These are phyloP conservation scores for Probosciger aterrimus DNA, from an alignment of 2,113 vertebrate genomes.

Conservation along the genomic window DNA sequence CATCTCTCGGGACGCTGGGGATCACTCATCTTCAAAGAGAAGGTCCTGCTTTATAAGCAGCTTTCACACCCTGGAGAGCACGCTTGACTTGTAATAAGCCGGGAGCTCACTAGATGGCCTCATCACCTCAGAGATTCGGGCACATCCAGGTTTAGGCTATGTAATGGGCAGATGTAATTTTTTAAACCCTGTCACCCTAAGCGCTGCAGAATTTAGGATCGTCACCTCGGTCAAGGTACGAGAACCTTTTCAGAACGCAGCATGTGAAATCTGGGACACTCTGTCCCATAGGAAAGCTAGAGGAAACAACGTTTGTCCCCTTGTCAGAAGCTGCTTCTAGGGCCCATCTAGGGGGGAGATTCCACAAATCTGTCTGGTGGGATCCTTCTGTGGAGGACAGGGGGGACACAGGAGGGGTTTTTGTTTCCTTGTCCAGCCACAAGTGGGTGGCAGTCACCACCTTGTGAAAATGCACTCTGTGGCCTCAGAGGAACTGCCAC, in stretches of 20 bases:
- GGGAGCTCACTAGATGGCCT: constrained; percentile 47
- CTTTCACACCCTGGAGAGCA: neutral
- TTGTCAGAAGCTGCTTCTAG: neutral
- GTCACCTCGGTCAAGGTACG: too few relatives aligned
- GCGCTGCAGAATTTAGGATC: neutral
- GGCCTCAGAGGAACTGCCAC: neutral
- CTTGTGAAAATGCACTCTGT: neutral
- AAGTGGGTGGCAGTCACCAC: rapidly evolving
- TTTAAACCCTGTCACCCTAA: neutral
- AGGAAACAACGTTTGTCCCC: neutral
- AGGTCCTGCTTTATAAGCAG: neutral
- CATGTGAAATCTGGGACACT: rapidly evolving
- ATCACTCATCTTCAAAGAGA: rapidly evolving
- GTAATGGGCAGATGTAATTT: rapidly evolving
- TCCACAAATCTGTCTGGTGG: rapidly evolving
- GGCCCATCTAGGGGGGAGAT: too few relatives aligned
- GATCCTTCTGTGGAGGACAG: neutral
- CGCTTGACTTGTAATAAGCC: neutral
- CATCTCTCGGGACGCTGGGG: neutral
- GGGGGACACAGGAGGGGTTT: too few relatives aligned
- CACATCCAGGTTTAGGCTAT: neutral
- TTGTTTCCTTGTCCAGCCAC: neutral
- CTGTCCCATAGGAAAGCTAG: neutral
- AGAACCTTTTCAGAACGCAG: neutral
- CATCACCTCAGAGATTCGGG: neutral